Evolutionary conservation across 2,113 vertebrate genomes (phyloP).

Genomic region (Egretta garzetta): DNA sequence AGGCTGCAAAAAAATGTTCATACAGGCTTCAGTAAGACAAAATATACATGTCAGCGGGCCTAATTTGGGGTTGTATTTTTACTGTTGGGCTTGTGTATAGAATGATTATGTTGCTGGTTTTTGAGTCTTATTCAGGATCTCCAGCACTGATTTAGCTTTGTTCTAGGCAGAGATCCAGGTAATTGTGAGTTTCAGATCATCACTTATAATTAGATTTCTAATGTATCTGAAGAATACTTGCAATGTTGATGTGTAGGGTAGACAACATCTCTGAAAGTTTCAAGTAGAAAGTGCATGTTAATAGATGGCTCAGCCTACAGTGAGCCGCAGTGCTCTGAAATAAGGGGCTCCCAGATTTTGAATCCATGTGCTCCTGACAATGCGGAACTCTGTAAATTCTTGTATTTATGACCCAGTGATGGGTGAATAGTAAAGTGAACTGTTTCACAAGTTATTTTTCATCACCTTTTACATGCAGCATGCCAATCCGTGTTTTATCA

Average conservation of each 20-base stretch:
- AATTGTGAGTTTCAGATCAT: neutral
- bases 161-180: neutral
- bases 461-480: neutral
- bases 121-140: neutral
- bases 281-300: neutral
- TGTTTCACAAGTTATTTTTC: neutral
- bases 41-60: neutral
- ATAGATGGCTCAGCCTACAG: fast-evolving
- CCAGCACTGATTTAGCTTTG: neutral
- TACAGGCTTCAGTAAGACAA: neutral
- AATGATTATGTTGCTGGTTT: neutral
- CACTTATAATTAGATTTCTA: neutral
- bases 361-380: neutral
- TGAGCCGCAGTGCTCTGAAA: neutral
- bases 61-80: neutral
- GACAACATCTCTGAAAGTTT: neutral
- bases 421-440: neutral
- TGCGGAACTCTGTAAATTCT: neutral
- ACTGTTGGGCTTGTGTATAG: neutral
- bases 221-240: neutral
- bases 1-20: neutral
- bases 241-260: neutral
- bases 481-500: neutral
- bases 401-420: neutral
- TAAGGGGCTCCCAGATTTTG: neutral